Base-by-base conservation (phyloP, 2,797 vertebrate genomes). In the Momotus momota region DNA sequence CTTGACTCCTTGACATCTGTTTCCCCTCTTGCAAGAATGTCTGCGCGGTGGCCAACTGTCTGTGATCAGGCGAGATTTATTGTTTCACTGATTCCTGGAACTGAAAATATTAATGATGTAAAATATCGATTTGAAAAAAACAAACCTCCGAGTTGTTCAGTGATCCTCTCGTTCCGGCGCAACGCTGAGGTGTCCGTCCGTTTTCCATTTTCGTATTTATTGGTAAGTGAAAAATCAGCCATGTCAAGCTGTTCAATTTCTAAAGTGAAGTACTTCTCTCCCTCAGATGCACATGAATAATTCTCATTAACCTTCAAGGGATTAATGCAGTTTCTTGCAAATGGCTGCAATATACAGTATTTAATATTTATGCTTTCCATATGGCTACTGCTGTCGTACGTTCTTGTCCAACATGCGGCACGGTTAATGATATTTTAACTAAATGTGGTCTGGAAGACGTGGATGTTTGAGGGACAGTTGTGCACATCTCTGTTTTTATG, bases 281-380 rank as follows among this genome's bases (percentile, higher is more conserved):
- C 93, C 91, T 97, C 94, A 96, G 96, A 96, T 97, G 94, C 96
- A 96, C 96, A 97, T 96, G 96, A 96, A 96, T 97, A 97, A 96
- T 97, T 97, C 96, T 97, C 96, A 97, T 97, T 97, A 97, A 96
- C 96, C 96, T 97, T 96, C 96, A 97, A 96, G 95, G 94, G 94
- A 97, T 97, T 97, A 97, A 97, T 96, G 94, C 93, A 90, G 92
- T 95, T 97, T 96, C 96, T 97, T 96, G 96, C 96, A 97, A 97
- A 97, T 97, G 96, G 94, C 96, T 96, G 96, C 96, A 97, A 95
- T 96, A 96, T 93, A 95, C 96, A 96, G 88, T 95, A 96, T 95
- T 96, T 96, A 97, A 97, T 97, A 97, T 97, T 97, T 97, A 97
- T 96, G 93, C 94, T 96, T 96, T 97, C 96, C 96, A 96, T 97